A percentile compares a stretch with the other conserved stretches of the same genome.
Evolutionary conservation across 2,797 vertebrate species (phyloP).

Genomic region (Anolis apletophallus): DNA sequence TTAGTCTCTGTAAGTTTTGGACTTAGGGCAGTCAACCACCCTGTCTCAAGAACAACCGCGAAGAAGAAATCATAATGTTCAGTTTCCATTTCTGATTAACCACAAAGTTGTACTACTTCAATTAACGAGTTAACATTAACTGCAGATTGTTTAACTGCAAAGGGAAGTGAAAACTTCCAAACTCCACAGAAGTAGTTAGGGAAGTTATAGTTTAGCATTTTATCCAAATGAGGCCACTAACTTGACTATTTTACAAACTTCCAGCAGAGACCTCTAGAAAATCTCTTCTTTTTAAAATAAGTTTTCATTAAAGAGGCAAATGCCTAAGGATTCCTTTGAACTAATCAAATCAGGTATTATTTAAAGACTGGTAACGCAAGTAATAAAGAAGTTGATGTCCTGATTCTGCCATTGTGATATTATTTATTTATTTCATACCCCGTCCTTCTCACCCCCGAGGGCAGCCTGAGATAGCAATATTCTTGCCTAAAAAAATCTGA

Average conservation of each 20-base stretch:
- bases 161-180: background rate
- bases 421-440: too few species aligned
- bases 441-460: too few species aligned
- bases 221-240: background rate
- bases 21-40: background rate
- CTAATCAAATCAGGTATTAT: background rate
- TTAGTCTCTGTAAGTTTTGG: background rate
- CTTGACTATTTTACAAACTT: background rate
- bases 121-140: background rate
- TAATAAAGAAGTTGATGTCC: background rate
- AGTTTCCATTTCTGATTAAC: background rate
- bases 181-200: background rate
- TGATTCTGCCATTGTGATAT: background rate
- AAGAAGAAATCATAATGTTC: background rate
- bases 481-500: background rate
- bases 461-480: too few species aligned
- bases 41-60: background rate
- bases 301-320: background rate
- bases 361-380: background rate
- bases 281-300: background rate
- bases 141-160: background rate
- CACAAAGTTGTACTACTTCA: background rate
- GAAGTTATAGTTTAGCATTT: background rate
- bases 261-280: background rate
- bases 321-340: background rate